phyloP scores from a whole-genome alignment of 2,797 vertebrate genomes.

The Oophaga sylvatica region DNA sequence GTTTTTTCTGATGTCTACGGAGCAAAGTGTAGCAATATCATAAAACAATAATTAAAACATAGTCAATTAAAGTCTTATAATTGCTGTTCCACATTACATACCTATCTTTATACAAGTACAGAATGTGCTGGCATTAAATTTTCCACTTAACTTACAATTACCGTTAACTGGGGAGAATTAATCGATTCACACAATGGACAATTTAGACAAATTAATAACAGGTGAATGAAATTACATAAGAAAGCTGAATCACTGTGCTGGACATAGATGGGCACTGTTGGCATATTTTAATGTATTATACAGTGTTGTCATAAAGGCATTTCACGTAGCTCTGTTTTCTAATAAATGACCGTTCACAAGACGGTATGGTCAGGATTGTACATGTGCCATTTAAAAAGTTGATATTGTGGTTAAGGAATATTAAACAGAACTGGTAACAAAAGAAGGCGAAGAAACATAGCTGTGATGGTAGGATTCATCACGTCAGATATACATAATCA shows the following conservation, averaged over 20 bases:
- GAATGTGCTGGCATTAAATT: slow-evolving; percentile 6
- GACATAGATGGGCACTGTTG: neutral
- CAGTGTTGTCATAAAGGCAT: neutral
- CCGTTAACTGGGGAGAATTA: neutral
- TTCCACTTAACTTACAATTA: slow-evolving; percentile 24
- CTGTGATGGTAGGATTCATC: neutral
- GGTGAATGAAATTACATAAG: neutral
- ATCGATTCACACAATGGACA: slow-evolving; percentile 16
- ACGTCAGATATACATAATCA: neutral
- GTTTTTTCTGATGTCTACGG: neutral
- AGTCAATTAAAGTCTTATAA: neutral
- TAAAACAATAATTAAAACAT: neutral
- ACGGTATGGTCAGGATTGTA: neutral
- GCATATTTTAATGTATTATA: neutral
- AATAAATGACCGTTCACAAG: neutral
- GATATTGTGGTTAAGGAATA: neutral
- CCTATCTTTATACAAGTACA: neutral
- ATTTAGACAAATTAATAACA: neutral
- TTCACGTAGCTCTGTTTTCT: neutral
- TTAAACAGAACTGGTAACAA: neutral
- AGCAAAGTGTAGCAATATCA: neutral
- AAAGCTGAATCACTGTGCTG: neutral
- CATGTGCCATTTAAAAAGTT: neutral
- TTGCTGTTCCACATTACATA: neutral
- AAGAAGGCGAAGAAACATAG: neutral